Base-by-base conservation (phyloP, 2,888 invertebrate genomes). In the Geotrupes spiniger region DNA sequence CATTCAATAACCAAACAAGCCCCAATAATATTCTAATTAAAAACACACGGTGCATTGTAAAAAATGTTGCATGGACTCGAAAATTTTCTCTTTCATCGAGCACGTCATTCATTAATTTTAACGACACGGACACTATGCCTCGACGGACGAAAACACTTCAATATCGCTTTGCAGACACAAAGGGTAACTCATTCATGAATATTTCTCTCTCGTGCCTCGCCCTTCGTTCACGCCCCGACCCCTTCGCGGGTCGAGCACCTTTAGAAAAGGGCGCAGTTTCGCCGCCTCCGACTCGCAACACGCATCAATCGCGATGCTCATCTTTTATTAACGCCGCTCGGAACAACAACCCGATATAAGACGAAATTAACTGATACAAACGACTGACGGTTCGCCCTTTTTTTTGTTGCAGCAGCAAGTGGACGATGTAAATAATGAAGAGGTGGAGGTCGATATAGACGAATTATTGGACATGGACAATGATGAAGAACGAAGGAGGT, bases 381-480 rank as follows among this genome's bases (percentile, higher is more conserved):
- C n/a, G 6, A n/a, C n/a, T n/a, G n/a, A n/a, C n/a, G n/a, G n/a
- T n/a, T n/a, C n/a, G n/a, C n/a, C n/a, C n/a, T 25, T 56, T 48
- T 46, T 51, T 64, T 66, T 64, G 46, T 73, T 72, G 40, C 67
- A 72, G 72, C 70, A 72, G 64, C 63, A 69, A 60, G 66, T 70
- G 62, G 81, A 78, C 45, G 76, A 74, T 64, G 76, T 73, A 57
- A 77, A 76, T 65, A 75, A 72, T 60, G 80, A 79, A 61, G 85
- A 86, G 77, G 91, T 94, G 61, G 93, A 94, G 74, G 88, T 95
- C 63, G 95, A 95, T 75, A 87, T 95, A 69, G 95, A 95, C 76
- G 94, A 95, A 79, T 81, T 95, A 61, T 81, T 95, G 61, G 94
- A 95, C 76, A 89, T 95, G 86, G 94, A 95, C 74, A 87, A 85